Conservation (phyloP, 2,113 vertebrate species). For the Seriola rivoliana region DNA sequence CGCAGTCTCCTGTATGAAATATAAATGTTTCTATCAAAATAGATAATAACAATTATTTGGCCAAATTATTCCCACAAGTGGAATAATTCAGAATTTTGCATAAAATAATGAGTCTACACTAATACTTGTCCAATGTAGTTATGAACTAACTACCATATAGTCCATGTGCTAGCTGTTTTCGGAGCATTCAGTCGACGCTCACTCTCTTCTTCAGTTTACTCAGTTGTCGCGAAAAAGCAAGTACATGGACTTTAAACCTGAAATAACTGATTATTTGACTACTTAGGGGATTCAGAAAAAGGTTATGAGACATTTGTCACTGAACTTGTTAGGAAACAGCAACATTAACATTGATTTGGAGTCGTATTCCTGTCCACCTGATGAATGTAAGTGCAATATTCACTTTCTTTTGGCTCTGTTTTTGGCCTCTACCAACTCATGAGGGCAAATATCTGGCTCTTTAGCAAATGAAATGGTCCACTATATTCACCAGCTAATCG, state of each 20-base stretch:
- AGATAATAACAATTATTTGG: not conserved
- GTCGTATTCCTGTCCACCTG: not conserved
- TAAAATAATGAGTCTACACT: not conserved
- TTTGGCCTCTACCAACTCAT: slow-evolving; percentile 2
- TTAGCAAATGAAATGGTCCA: not conserved
- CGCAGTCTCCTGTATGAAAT: not conserved
- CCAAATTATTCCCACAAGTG: not conserved
- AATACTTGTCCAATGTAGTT: too few species aligned
- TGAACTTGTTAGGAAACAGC: not conserved
- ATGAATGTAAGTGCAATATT: not conserved
- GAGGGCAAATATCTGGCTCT: not conserved
- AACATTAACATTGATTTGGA: not conserved
- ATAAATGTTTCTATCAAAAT: not conserved
- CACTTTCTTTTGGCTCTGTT: not conserved
- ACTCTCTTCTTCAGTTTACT: not conserved
- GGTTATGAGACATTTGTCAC: not conserved
- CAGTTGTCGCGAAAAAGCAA: not conserved
- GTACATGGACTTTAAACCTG: too few species aligned
- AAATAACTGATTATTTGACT: too few species aligned
- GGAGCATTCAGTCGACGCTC: not conserved
- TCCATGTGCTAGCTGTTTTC: not conserved
- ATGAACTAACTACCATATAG: not conserved
- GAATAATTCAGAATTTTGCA: not conserved
- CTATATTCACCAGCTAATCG: not conserved
- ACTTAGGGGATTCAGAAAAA: too few species aligned